Evolutionary conservation across 2,797 vertebrate species (phyloP).

Genomic region (Cryptoblepharus egeriae): DNA sequence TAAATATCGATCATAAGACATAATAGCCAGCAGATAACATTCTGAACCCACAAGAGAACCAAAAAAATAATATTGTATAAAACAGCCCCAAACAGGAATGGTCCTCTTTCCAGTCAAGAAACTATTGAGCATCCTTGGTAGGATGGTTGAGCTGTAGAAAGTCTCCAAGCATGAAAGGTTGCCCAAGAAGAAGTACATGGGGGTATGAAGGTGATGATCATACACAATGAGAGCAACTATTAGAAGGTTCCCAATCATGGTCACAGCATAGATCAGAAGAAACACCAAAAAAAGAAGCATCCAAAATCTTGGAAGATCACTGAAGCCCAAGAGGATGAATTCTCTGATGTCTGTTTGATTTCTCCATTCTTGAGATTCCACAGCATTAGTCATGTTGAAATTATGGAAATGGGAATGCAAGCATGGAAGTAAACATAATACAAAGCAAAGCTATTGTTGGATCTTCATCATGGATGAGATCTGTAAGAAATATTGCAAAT

Average conservation of each 20-base stretch:
- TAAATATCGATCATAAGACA: conserved; percentile 29
- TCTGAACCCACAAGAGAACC: conserved; percentile 7
- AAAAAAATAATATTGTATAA: conserved; percentile 32
- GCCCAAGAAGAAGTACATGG: conserved; percentile 3
- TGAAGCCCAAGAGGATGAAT: conserved; percentile 11
- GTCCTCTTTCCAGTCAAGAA: conserved; percentile 7
- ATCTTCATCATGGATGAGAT: background rate
- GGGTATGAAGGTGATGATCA: conserved; percentile 7
- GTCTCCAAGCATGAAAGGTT: conserved; percentile 20
- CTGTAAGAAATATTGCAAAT: background rate
- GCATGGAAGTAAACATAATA: background rate
- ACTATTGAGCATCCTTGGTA: background rate
- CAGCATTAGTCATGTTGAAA: background rate
- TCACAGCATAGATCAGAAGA: background rate
- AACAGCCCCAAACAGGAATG: conserved; percentile 8
- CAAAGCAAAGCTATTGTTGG: background rate
- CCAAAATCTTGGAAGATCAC: background rate
- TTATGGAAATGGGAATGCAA: background rate
- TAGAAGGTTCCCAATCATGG: conserved; percentile 12
- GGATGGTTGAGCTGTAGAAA: conserved; percentile 16
- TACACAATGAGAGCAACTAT: background rate
- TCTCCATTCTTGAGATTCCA: background rate
- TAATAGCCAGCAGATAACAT: conserved; percentile 20
- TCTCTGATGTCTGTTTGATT: background rate
- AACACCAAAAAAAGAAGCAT: background rate